Conservation (phyloP, 2,888 invertebrate species). For the Amitus sp. region DNA sequence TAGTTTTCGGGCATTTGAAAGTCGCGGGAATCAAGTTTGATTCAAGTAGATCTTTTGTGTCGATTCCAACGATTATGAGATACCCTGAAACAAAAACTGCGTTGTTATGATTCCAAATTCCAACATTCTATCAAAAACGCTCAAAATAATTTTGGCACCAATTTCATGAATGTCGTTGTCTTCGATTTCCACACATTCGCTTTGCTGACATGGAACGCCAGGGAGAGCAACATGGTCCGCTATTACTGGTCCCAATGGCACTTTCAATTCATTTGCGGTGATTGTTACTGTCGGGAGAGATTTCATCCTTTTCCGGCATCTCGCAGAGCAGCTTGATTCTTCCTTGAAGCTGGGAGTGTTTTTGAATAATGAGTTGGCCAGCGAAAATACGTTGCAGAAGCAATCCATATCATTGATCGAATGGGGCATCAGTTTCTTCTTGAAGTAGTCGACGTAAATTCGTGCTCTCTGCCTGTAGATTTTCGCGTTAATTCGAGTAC, state of each 20-base stretch:
- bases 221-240: background rate
- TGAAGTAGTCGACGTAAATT: slow-evolving; percentile 6
- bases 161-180: background rate
- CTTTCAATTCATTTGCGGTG: background rate
- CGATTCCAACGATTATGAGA: background rate
- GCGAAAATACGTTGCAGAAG: slow-evolving; percentile 3
- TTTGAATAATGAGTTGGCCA: slow-evolving; percentile 2
- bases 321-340: background rate
- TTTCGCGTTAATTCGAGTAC: background rate
- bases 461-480: slow-evolving; percentile 3
- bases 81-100: no score
- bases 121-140: no score
- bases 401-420: slow-evolving; percentile 9
- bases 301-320: background rate
- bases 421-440: background rate
- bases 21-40: no score
- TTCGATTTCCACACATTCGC: background rate
- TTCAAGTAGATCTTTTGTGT: background rate
- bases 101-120: no score
- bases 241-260: background rate
- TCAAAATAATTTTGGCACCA: background rate
- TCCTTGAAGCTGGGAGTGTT: slow-evolving; percentile 2
- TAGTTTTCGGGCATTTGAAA: no score
- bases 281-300: background rate
- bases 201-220: background rate